Evolutionary conservation across 1,140 invertebrate species (phyloP).

Genomic region (Drosophila arawakana): DNA sequence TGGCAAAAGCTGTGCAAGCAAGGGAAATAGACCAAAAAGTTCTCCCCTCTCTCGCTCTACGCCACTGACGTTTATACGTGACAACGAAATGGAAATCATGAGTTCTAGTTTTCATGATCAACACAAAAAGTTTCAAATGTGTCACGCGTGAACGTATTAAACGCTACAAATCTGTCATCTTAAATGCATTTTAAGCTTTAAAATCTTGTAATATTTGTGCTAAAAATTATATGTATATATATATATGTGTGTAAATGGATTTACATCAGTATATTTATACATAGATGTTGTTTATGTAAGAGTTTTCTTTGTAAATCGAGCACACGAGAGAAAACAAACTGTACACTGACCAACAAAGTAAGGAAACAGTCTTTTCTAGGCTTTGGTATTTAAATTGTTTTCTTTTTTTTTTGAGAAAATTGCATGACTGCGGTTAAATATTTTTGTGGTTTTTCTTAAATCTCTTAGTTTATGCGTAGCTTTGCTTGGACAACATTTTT

Average conservation of each 20-base stretch:
- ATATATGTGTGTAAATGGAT: constrained; percentile 2
- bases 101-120: constrained; percentile 8
- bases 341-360: constrained; percentile 11
- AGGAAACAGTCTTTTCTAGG: constrained; percentile 72
- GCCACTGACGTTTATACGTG: constrained; percentile 17
- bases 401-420: constrained; percentile 60
- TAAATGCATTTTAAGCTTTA: constrained; percentile 62
- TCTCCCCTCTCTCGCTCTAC: background rate
- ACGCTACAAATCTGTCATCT: constrained; percentile 23
- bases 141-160: constrained; percentile 2
- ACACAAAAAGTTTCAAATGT: background rate
- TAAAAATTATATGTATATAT: constrained; percentile 36
- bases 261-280: constrained; percentile 3
- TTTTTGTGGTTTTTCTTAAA: constrained; percentile 19
- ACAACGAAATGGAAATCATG: background rate
- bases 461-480: constrained; percentile 30
- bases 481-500: constrained; percentile 49
- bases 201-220: constrained; percentile 49
- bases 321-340: background rate
- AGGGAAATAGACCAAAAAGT: constrained; percentile 7
- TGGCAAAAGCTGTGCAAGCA: constrained; percentile 49
- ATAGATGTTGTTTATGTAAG: background rate
- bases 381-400: constrained; percentile 24
- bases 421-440: constrained; percentile 37
- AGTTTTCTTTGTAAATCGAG: background rate